Base-by-base conservation (phyloP, 2,888 invertebrate species). In the Agriopis aurantiaria region DNA sequence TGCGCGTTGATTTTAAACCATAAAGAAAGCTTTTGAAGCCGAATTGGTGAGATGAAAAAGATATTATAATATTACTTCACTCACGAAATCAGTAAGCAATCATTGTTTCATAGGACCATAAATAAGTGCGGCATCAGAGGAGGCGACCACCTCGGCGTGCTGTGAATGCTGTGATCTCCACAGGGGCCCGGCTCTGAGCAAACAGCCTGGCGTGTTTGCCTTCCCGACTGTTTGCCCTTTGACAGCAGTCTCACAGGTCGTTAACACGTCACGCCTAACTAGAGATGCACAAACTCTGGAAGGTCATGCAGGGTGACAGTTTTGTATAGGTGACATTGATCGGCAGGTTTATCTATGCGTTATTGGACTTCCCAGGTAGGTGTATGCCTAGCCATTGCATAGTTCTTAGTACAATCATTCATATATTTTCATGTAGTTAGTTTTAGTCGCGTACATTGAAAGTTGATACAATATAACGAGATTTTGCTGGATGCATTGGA, bases 221-320 rank as follows among this genome's bases (percentile, higher is more conserved):
- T 86, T 85, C 83, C 72, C 80, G 75, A 81, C 78, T 93, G 91
- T 93, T 93, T 93, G 86, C 87, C 88, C 89, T 93, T 93, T 93
- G 93, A 92, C 93, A 92, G 92, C 93, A 91, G 86, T 91, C 91
- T 91, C 92, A 92, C 93, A 91, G 92, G 91, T 93, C 91, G 89
- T 94, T 94, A 93, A 88, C 92, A 90, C 88, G 83, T 91, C 90
- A 88, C 85, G 85, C 86, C 88, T 91, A 89, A 91, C 89, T 88
- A 86, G 83, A 83, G 63, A 63, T 66, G 57, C 63, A 67, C 46
- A 70, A 57, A 63, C 52, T 33, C 48, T 53, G 41, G 11, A 43
- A 53, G 57, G 46, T 51, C 57, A 78, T 77, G 77, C 83, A 23
- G 41, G 53, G 56, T 43, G 55, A 67, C 60, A 55, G 23, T 60